Conservation (phyloP, 2,113 vertebrate species). For the Sturnira hondurensis region DNA sequence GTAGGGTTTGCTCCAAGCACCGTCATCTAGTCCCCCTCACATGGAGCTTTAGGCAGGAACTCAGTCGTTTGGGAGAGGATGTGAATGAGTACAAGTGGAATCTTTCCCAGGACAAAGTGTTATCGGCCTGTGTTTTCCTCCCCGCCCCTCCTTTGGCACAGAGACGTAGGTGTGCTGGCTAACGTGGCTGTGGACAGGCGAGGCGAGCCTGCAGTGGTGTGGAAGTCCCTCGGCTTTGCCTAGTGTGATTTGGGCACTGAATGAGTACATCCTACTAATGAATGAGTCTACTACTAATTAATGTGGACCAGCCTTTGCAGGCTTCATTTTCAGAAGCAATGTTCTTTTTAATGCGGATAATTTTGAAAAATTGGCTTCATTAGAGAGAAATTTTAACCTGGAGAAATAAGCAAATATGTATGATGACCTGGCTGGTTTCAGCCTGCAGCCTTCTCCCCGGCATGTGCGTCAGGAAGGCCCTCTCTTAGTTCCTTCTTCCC, state of each 20-base stretch:
- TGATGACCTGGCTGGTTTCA: not conserved
- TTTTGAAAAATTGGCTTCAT: not conserved
- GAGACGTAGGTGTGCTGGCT: not conserved
- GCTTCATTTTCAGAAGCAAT: not conserved
- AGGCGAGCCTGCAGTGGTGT: accelerated
- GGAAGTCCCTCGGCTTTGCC: not conserved
- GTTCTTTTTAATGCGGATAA: not conserved
- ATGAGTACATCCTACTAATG: not conserved
- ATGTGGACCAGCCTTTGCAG: not conserved
- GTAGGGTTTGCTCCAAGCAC: not conserved
- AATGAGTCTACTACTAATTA: not conserved
- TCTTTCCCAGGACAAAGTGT: constrained; percentile 10
- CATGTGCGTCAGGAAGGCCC: not conserved
- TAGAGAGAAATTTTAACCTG: not conserved
- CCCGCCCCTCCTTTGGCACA: not conserved
- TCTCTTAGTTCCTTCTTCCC: not conserved
- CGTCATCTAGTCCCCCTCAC: not conserved
- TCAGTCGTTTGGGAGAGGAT: constrained; percentile 29
- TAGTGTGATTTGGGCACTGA: not conserved
- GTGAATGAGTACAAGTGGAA: not conserved
- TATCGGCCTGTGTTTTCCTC: not conserved
- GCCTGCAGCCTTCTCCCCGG: not conserved
- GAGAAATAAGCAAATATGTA: not conserved
- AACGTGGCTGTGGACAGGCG: not conserved
- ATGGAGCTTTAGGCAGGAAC: not conserved